Percentiles rank a stretch among this genome's conserved stretches.
phyloP scores from a whole-genome alignment of 2,888 invertebrate species.

The Machimus atricapillus region DNA sequence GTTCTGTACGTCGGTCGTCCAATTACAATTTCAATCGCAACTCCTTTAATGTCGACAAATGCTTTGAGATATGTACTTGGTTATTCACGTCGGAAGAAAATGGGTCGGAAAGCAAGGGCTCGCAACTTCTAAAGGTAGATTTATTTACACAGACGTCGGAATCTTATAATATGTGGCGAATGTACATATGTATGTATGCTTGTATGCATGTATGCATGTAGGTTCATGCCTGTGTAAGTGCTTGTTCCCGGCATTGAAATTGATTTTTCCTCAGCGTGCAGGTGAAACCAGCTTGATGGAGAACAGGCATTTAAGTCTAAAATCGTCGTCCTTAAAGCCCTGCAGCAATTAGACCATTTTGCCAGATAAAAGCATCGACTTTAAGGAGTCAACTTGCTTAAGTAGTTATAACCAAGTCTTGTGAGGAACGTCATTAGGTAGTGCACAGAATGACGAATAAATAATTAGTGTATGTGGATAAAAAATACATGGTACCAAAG shows the following conservation, averaged over 20 bases:
- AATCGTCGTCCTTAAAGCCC: background rate
- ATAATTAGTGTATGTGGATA: background rate
- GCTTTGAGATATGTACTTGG: background rate
- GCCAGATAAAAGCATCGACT: background rate
- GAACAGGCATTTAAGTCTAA: background rate
- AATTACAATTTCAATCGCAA: background rate
- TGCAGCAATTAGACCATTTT: background rate
- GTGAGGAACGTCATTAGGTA: background rate
- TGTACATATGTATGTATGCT: background rate
- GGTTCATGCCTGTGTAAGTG: background rate
- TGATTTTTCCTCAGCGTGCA: background rate
- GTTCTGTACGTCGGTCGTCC: background rate
- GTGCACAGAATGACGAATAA: background rate
- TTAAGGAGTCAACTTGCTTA: background rate
- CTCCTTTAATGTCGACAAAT: background rate
- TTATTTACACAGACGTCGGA: background rate
- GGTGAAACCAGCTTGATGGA: background rate
- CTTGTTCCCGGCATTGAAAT: background rate
- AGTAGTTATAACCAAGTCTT: background rate
- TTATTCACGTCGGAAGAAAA: background rate
- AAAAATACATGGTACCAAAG: constrained; percentile 40
- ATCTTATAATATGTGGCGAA: background rate
- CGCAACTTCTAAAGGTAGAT: background rate
- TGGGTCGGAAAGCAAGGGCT: background rate
- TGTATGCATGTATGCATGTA: background rate